Conservation (phyloP, 2,113 vertebrate species). For the Herpetotheres cachinnans region DNA sequence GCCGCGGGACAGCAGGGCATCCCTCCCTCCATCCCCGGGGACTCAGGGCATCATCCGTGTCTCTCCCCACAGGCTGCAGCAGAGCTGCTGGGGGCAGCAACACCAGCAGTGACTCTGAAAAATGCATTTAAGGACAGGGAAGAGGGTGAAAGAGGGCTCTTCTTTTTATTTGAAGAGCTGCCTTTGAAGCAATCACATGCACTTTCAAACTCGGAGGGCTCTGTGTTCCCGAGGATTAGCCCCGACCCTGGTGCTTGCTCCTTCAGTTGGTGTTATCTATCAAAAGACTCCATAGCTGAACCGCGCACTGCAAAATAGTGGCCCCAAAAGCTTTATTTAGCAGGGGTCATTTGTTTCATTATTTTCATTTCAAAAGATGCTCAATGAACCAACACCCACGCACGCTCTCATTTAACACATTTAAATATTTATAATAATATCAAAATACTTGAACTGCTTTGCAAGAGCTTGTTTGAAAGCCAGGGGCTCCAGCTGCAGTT, state of each 20-base stretch:
- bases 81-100: background rate
- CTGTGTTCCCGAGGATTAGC: background rate
- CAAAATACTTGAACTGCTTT: background rate
- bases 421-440: background rate
- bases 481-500: rapidly evolving
- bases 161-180: background rate
- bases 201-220: background rate
- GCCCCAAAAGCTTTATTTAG: too few relatives aligned
- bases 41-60: rapidly evolving
- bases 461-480: background rate
- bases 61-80: background rate
- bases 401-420: background rate
- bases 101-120: background rate
- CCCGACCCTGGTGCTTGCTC: rapidly evolving
- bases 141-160: background rate
- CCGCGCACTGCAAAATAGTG: too few relatives aligned
- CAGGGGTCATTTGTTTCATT: background rate
- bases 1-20: rapidly evolving
- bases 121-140: background rate
- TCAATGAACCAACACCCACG: background rate
- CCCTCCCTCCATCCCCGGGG: too few relatives aligned
- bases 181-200: background rate
- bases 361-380: background rate
- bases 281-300: background rate
- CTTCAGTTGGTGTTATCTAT: rapidly evolving